Conservation (phyloP, 53 echinoderm and acorn worm genomes). For the Pentamera pediparva region DNA sequence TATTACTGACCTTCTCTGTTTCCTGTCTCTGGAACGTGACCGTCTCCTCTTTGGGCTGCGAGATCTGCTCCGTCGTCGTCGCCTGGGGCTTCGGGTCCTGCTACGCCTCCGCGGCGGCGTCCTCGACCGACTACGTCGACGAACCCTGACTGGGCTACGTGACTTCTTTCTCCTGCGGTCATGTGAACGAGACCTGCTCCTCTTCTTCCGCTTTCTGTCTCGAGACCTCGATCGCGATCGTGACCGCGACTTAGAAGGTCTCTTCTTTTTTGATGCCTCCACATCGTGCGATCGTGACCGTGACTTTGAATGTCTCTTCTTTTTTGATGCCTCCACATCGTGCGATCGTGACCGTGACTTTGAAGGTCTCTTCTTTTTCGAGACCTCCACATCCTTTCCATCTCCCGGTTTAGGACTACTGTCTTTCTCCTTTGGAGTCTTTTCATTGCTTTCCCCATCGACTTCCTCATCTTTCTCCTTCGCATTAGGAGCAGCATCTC, state of each 20-base stretch:
- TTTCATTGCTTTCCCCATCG: neutral
- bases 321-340: neutral
- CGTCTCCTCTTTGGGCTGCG: constrained; percentile 46
- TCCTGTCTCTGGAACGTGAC: constrained; percentile 60
- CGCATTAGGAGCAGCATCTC: neutral
- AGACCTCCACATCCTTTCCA: neutral
- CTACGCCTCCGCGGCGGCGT: constrained; percentile 39
- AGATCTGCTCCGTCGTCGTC: constrained; percentile 47
- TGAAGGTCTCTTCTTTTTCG: constrained; percentile 4
- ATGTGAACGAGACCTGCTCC: constrained; percentile 50
- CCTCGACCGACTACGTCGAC: constrained; percentile 27
- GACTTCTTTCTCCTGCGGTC: constrained; percentile 30
- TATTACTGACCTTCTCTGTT: constrained; percentile 24
- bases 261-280: neutral
- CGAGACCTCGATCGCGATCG: constrained; percentile 48
- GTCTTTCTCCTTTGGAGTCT: neutral
- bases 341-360: constrained; percentile 31
- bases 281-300: constrained; percentile 12
- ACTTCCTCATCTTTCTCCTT: neutral
- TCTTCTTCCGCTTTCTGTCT: constrained; percentile 22
- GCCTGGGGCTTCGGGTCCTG: constrained; percentile 33
- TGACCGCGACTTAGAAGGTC: constrained; percentile 22
- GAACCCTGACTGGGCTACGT: constrained; percentile 33
- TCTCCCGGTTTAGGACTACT: neutral
- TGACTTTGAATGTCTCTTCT: constrained; percentile 18